These are phyloP conservation scores for Poecilia wingei DNA, from an alignment of 2,797 vertebrate species.

Conservation along the genomic window DNA sequence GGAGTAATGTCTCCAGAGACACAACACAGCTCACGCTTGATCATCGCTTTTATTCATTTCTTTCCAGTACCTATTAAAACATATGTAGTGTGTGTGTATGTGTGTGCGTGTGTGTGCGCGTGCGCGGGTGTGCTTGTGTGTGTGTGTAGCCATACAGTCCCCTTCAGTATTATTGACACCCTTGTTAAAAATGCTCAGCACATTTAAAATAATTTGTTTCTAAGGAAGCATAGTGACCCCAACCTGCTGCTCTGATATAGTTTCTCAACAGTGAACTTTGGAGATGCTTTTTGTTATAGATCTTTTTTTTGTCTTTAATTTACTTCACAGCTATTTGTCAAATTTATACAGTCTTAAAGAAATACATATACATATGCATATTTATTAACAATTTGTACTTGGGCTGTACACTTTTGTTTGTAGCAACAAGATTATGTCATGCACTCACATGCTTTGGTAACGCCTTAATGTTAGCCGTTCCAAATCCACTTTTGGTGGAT, in stretches of 20 bases:
- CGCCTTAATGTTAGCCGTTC: neutral
- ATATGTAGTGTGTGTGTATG: neutral
- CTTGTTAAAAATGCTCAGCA: neutral
- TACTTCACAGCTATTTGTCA: too few species aligned
- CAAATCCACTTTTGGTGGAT: neutral
- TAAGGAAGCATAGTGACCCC: neutral
- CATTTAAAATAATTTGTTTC: neutral
- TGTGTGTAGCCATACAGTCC: neutral
- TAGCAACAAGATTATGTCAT: neutral
- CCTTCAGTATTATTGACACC: neutral
- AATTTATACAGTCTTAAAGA: neutral
- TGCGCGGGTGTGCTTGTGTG: too few species aligned
- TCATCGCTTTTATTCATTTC: conserved; percentile 5
- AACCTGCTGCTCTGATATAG: neutral
- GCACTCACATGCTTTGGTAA: neutral
- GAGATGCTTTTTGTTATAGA: neutral
- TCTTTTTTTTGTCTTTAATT: too few species aligned
- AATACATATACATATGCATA: neutral
- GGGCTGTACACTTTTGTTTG: neutral
- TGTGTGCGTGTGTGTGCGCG: too few species aligned
- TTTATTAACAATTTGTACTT: neutral
- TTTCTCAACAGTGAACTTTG: neutral
- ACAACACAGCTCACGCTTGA: conserved; percentile 36
- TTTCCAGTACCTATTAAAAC: neutral
- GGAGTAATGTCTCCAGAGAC: conserved; percentile 50